These are phyloP conservation scores for Dasypolia templi DNA, from an alignment of 2,888 invertebrate genomes.

Conservation along the genomic window DNA sequence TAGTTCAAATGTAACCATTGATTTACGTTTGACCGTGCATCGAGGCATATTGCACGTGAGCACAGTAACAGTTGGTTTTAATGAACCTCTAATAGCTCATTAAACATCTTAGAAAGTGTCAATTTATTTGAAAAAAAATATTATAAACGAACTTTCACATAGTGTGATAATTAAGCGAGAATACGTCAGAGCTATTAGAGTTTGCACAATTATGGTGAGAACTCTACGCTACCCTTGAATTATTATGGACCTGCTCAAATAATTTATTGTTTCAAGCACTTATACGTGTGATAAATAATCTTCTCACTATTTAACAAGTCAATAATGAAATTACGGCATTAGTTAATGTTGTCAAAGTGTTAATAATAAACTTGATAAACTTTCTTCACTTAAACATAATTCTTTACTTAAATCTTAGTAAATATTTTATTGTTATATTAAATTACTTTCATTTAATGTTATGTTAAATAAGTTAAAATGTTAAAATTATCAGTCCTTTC, in stretches of 20 bases:
- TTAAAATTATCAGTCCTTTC: too few species aligned
- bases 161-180: constrained; percentile 31
- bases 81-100: not conserved
- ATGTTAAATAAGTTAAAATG: too few species aligned
- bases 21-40: not conserved
- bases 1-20: not conserved
- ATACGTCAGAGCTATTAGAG: constrained; percentile 46
- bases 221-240: constrained; percentile 14
- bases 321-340: not conserved
- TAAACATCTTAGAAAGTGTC: constrained; percentile 55
- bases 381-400: too few species aligned
- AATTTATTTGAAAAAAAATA: constrained; percentile 20
- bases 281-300: not conserved
- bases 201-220: constrained; percentile 44
- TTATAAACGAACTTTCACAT: constrained; percentile 46
- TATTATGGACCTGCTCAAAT: constrained; percentile 11
- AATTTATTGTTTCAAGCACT: not conserved
- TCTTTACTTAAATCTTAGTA: too few species aligned
- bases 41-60: not conserved
- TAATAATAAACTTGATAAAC: too few species aligned
- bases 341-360: too few species aligned
- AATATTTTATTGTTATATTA: too few species aligned
- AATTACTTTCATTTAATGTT: too few species aligned
- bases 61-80: not conserved
- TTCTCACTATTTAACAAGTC: constrained; percentile 9